Percentiles rank a stretch among this genome's conserved stretches.
Evolutionary conservation across 2,888 invertebrate species (phyloP).

Genomic region (Eustalomyia histrio): DNA sequence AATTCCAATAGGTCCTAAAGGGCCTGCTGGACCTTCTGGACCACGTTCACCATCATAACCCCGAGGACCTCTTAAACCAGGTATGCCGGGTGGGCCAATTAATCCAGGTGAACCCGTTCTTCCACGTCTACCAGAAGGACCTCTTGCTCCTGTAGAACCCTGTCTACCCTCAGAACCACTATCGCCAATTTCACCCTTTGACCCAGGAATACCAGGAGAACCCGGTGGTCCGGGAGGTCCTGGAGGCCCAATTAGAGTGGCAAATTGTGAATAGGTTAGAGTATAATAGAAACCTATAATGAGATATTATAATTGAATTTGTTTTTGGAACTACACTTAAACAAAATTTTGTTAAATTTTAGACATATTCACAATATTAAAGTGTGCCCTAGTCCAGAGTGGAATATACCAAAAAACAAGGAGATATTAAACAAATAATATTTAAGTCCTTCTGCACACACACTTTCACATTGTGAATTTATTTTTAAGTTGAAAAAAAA

Average conservation of each 20-base stretch:
- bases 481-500: no score
- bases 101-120: slow-evolving; percentile 58
- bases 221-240: slow-evolving; percentile 66
- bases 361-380: no score
- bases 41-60: slow-evolving; percentile 68
- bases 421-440: no score
- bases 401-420: no score
- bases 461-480: no score
- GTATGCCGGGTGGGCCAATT: slow-evolving; percentile 61
- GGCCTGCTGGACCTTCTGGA: slow-evolving; percentile 58
- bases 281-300: background rate
- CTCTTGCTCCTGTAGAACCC: slow-evolving; percentile 52
- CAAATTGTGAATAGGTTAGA: slow-evolving; percentile 26
- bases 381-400: no score
- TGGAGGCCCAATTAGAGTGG: slow-evolving; percentile 53
- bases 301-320: background rate
- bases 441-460: no score
- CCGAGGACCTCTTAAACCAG: slow-evolving; percentile 56
- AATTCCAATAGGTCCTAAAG: slow-evolving; percentile 60
- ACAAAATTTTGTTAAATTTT: background rate
- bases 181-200: slow-evolving; percentile 60
- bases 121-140: slow-evolving; percentile 53
- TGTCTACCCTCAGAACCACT: slow-evolving; percentile 60
- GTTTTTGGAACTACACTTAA: background rate
- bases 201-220: slow-evolving; percentile 52